Conservation (phyloP, 2,888 invertebrate genomes). For the Chymomyza procnemis region DNA sequence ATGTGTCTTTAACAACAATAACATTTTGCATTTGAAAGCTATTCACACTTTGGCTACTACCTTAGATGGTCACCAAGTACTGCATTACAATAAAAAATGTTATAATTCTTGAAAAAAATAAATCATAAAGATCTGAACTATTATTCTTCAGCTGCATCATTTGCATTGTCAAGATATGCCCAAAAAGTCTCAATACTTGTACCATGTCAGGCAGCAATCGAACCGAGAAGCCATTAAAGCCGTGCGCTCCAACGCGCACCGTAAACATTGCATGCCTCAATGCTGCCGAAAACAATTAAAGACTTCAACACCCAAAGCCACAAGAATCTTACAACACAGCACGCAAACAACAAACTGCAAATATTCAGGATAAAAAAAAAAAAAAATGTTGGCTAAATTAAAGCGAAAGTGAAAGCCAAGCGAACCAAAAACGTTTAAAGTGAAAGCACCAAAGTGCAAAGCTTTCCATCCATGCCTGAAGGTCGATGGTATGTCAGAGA, state of each 20-base stretch:
- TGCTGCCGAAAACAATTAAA: conserved; percentile 26
- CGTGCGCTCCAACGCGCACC: conserved; percentile 25
- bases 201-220: not conserved
- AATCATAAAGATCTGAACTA: not conserved
- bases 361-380: not conserved
- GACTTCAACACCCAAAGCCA: conserved; percentile 21
- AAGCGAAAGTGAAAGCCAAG: not conserved
- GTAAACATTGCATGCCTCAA: not conserved
- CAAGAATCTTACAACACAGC: conserved; percentile 22
- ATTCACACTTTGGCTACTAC: not conserved
- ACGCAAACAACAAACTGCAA: conserved; percentile 1
- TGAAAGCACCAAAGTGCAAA: conserved; percentile 2
- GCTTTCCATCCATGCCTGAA: not conserved
- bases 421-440: conserved; percentile 31
- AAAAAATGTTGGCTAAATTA: not conserved
- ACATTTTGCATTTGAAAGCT: too few relatives aligned
- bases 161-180: not conserved
- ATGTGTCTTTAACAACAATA: too few relatives aligned
- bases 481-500: not conserved
- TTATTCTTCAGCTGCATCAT: not conserved
- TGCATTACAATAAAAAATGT: too few relatives aligned
- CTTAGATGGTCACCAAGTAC: too few relatives aligned
- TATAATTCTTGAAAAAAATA: too few relatives aligned
- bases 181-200: not conserved
- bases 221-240: conserved; percentile 60